A percentile compares a stretch with the other conserved stretches of the same genome.
phyloP scores from a whole-genome alignment of 2,113 vertebrate genomes.

The Caloenas nicobarica region DNA sequence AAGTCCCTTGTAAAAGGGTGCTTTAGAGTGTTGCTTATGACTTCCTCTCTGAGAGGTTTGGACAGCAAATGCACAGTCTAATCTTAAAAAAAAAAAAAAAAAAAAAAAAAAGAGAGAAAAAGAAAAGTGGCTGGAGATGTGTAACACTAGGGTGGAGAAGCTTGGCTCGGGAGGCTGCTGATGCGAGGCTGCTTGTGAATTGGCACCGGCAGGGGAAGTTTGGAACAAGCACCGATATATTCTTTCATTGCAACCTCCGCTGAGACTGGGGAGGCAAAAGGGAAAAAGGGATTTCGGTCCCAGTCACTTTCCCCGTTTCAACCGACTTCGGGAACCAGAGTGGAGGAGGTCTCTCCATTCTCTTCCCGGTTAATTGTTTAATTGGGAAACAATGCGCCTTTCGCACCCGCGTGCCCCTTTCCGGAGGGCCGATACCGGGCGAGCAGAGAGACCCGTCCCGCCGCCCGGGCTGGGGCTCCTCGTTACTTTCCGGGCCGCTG shows the following conservation, averaged over 20 bases:
- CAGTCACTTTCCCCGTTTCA: conserved; percentile 33
- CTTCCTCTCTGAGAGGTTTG: conserved; percentile 23
- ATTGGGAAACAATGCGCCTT: conserved; percentile 32
- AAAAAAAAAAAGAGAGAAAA: background rate
- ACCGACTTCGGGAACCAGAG: background rate
- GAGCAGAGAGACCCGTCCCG: background rate
- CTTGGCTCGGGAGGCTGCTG: conserved; percentile 32
- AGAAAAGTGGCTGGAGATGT: conserved; percentile 11
- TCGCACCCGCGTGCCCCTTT: conserved; percentile 40
- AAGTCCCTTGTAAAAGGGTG: background rate
- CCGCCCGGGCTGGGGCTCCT: background rate
- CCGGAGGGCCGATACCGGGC: background rate
- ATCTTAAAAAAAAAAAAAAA: background rate
- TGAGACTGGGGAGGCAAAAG: conserved; percentile 11
- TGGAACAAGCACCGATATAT: conserved; percentile 52
- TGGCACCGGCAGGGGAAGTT: conserved; percentile 50
- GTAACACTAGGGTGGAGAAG: conserved; percentile 42
- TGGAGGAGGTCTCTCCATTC: conserved; percentile 24
- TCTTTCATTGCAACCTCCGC: conserved; percentile 57
- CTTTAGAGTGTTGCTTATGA: conserved; percentile 27
- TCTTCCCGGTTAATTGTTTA: conserved; percentile 48
- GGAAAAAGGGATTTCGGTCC: background rate
- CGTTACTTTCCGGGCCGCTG: too few relatives aligned
- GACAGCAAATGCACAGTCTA: background rate
- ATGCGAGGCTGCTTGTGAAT: conserved; percentile 56